These are phyloP conservation scores for Bombus confusus DNA, from an alignment of 1,140 invertebrate genomes.

Conservation along the genomic window DNA sequence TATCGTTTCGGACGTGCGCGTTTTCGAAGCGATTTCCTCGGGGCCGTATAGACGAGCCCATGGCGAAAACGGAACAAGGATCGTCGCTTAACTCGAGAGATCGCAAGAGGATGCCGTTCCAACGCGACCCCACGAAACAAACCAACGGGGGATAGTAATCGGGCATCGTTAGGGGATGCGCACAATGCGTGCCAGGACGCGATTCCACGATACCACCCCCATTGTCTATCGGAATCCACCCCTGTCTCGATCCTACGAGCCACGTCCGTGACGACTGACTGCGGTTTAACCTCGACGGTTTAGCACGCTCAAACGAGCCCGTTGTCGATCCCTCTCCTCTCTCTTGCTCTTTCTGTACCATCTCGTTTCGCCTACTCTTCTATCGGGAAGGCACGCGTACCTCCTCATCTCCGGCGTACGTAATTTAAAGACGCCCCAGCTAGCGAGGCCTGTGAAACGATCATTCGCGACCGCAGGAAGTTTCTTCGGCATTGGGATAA, in stretches of 20 bases:
- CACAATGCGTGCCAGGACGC: conserved; percentile 79
- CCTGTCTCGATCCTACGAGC: conserved; percentile 61
- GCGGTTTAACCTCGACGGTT: conserved; percentile 77
- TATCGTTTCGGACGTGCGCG: background rate
- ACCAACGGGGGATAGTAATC: conserved; percentile 71
- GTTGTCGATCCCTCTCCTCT: conserved; percentile 63
- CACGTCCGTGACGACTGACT: conserved; percentile 74
- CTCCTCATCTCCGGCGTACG: conserved; percentile 3
- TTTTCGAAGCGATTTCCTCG: conserved; percentile 30
- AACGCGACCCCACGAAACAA: conserved; percentile 54
- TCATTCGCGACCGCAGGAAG: background rate
- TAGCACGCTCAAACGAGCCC: conserved; percentile 79
- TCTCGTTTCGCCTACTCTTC: conserved; percentile 18
- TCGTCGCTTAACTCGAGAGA: conserved; percentile 61
- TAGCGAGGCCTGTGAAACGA: background rate
- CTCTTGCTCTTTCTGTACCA: background rate
- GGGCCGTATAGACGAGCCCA: background rate
- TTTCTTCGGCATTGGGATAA: background rate
- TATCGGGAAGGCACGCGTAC: conserved; percentile 2
- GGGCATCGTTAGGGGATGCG: conserved; percentile 77
- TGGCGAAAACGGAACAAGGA: conserved; percentile 1
- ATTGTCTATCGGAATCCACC: conserved; percentile 76
- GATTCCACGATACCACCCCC: conserved; percentile 79
- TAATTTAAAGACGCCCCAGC: conserved; percentile 32
- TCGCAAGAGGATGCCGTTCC: conserved; percentile 6